Percentiles rank a stretch among this genome's conserved stretches.
These are phyloP conservation scores for Rhynchotus rufescens DNA, from an alignment of 2,797 vertebrate species.

Conservation along the genomic window DNA sequence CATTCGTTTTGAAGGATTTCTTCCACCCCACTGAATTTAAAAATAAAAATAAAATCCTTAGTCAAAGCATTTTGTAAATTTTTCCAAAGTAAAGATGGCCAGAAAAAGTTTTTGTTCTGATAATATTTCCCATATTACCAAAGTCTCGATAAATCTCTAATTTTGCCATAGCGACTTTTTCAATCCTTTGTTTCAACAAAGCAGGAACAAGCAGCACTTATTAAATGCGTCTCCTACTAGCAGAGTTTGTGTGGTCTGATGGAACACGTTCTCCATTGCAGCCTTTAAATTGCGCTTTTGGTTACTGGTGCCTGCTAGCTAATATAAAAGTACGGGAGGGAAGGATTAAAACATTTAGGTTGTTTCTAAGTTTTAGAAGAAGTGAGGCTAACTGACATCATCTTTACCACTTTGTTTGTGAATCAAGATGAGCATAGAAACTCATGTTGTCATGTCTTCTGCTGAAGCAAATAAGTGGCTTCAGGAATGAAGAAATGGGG, in stretches of 20 bases:
- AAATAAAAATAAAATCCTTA: background rate
- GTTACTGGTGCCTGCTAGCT: background rate
- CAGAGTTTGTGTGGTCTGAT: background rate
- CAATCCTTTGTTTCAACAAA: background rate
- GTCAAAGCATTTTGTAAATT: background rate
- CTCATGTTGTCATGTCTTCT: background rate
- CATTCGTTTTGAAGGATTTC: background rate
- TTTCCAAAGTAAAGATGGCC: background rate
- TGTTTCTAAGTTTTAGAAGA: background rate
- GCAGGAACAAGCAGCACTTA: background rate
- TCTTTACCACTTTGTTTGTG: background rate
- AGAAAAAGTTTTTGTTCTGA: constrained; percentile 11
- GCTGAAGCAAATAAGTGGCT: background rate
- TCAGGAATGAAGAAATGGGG: background rate
- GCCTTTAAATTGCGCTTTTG: background rate
- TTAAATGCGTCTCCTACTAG: background rate
- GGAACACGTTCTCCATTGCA: background rate
- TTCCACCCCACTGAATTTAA: background rate
- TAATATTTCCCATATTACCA: background rate
- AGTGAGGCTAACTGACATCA: background rate
- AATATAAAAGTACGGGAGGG: background rate
- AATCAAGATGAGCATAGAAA: background rate
- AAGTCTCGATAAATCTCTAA: background rate
- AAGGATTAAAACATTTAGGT: background rate
- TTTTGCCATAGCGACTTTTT: background rate